phyloP scores from a whole-genome alignment of 1,140 invertebrate species.

The Lepidurus couesii region DNA sequence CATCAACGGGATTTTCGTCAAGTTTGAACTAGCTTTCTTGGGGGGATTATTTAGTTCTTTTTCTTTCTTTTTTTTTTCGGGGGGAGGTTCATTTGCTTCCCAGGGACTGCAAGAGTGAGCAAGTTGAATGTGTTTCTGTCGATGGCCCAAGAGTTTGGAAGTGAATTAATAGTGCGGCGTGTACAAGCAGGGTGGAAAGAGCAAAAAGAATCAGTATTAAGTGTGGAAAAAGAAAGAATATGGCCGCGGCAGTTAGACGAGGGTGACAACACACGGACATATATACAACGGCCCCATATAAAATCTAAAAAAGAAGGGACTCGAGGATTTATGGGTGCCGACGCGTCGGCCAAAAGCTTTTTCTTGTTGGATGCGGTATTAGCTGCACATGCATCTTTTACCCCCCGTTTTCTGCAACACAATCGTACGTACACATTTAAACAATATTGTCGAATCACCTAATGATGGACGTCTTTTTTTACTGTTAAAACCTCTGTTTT shows the following conservation, averaged over 20 bases:
- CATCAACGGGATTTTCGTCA: slow-evolving; percentile 3
- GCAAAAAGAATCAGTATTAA: background rate
- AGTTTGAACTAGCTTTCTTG: background rate
- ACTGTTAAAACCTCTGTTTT: no score
- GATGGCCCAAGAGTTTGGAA: background rate
- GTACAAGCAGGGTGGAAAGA: background rate
- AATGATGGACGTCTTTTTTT: no score
- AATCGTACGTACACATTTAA: no score
- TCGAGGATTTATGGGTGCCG: background rate
- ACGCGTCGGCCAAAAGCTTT: background rate
- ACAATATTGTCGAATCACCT: no score
- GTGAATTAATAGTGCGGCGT: background rate
- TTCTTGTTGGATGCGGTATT: background rate
- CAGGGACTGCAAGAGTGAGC: background rate
- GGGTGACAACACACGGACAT: slow-evolving; percentile 20
- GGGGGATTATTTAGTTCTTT: no score
- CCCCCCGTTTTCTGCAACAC: background rate
- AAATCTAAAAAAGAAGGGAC: slow-evolving; percentile 6
- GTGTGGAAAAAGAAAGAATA: background rate
- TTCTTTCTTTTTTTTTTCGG: background rate
- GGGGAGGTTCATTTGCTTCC: background rate
- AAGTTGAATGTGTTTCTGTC: background rate
- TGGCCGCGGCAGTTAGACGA: background rate
- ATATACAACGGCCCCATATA: background rate
- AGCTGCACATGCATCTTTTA: background rate